Percentiles rank a stretch among this genome's conserved stretches.
phyloP scores from a whole-genome alignment of 2,113 vertebrate species.

The Microcebus ravelobensis region DNA sequence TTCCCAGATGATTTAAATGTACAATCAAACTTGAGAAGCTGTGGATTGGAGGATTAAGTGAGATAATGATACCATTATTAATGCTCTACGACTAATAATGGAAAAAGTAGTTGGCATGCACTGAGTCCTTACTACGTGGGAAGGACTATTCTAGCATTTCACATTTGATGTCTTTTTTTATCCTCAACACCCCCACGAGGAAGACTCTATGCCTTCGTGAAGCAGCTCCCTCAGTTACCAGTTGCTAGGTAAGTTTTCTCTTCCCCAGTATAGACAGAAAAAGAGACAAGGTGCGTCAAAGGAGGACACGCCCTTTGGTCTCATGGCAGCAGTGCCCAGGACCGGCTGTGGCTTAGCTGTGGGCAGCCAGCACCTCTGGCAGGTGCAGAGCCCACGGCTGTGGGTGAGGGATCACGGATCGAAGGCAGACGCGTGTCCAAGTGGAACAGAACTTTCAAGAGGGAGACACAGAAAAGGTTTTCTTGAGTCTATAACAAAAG shows the following conservation, averaged over 20 bases:
- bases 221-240: neutral
- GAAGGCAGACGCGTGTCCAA: neutral
- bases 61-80: fast-evolving
- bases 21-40: neutral
- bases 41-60: neutral
- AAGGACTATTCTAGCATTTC: no score
- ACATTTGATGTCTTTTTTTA: neutral
- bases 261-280: neutral
- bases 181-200: neutral
- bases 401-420: neutral
- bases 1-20: no score
- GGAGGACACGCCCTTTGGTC: neutral
- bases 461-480: neutral
- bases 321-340: neutral
- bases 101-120: fast-evolving
- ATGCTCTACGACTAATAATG: fast-evolving
- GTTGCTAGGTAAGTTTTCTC: neutral
- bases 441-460: neutral
- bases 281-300: neutral
- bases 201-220: neutral
- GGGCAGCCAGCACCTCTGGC: fast-evolving
- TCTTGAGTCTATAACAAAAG: neutral
- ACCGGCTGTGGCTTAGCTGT: fast-evolving
- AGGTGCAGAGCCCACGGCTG: fast-evolving
- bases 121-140: neutral